Percentiles rank a stretch among this genome's conserved stretches.
Conservation (phyloP, 1,140 invertebrate genomes). For the Drosophila ironensis region DNA sequence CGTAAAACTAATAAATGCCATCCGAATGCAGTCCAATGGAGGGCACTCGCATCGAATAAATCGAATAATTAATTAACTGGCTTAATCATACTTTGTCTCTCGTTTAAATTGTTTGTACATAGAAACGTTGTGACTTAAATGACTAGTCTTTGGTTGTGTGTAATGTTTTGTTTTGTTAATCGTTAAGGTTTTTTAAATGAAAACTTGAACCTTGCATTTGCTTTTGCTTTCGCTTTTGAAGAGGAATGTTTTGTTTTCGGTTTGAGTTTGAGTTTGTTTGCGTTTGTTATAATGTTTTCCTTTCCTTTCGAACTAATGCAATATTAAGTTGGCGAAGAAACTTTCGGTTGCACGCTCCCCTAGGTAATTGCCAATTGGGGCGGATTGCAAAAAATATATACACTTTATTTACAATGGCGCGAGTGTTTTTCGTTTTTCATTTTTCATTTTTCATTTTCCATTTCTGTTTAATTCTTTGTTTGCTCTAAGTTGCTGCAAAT, state of each 20-base stretch:
- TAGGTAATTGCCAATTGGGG: slow-evolving; percentile 68
- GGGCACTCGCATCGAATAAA: slow-evolving; percentile 29
- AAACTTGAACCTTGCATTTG: slow-evolving; percentile 65
- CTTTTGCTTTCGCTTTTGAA: no score
- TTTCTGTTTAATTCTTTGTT: not conserved
- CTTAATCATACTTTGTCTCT: slow-evolving; percentile 36
- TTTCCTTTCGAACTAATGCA: slow-evolving; percentile 12
- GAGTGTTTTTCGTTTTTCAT: slow-evolving; percentile 29
- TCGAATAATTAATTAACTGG: slow-evolving; percentile 46
- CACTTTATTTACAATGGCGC: slow-evolving; percentile 62
- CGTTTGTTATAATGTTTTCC: not conserved
- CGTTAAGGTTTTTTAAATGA: slow-evolving; percentile 39
- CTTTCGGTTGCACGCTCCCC: slow-evolving; percentile 46
- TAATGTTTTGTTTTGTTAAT: slow-evolving; percentile 10
- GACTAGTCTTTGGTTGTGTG: slow-evolving; percentile 76
- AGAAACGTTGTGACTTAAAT: slow-evolving; percentile 71
- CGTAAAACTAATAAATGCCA: slow-evolving; percentile 51
- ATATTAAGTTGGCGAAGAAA: slow-evolving; percentile 46
- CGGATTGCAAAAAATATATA: slow-evolving; percentile 50
- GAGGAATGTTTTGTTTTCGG: slow-evolving; percentile 62
- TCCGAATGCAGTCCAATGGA: slow-evolving; percentile 17
- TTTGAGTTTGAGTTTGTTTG: slow-evolving; percentile 4
- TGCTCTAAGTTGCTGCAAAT: slow-evolving; percentile 8
- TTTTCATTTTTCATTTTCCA: not conserved
- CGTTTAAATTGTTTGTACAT: slow-evolving; percentile 62